phyloP scores from a whole-genome alignment of 2,888 invertebrate genomes.

The Apotomis betuletana region DNA sequence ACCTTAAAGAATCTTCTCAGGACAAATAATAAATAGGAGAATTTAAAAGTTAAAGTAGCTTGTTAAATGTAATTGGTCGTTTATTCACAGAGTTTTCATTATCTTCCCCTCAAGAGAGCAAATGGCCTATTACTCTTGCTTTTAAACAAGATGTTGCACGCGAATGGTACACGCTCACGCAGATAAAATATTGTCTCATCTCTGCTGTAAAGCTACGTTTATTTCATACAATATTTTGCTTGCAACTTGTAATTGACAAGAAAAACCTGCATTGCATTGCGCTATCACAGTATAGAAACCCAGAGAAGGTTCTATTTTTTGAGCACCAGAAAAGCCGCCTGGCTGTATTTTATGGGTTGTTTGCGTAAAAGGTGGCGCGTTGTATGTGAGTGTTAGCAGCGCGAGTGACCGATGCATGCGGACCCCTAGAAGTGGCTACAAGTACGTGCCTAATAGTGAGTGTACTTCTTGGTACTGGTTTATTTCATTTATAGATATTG shows the following conservation, averaged over 20 bases:
- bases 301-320: no score
- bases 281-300: no score
- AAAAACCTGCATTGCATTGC: no score
- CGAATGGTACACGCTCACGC: constrained; percentile 18
- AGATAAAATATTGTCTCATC: constrained; percentile 3
- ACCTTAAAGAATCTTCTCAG: constrained; percentile 11
- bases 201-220: neutral
- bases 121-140: constrained; percentile 40
- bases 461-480: no score
- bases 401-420: no score
- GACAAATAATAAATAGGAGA: constrained; percentile 28
- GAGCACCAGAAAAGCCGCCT: no score
- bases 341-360: no score
- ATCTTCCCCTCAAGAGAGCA: constrained; percentile 38
- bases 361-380: no score
- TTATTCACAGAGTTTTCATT: constrained; percentile 37
- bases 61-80: constrained; percentile 36
- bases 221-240: neutral
- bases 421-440: no score
- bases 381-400: no score
- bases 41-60: constrained; percentile 32
- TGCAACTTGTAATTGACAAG: neutral
- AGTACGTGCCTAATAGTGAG: no score
- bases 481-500: no score
- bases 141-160: constrained; percentile 36